A percentile compares a stretch with the other conserved stretches of the same genome.
Evolutionary conservation across 2,113 vertebrate species (phyloP).

Genomic region (Forbesichthys papilliferus): DNA sequence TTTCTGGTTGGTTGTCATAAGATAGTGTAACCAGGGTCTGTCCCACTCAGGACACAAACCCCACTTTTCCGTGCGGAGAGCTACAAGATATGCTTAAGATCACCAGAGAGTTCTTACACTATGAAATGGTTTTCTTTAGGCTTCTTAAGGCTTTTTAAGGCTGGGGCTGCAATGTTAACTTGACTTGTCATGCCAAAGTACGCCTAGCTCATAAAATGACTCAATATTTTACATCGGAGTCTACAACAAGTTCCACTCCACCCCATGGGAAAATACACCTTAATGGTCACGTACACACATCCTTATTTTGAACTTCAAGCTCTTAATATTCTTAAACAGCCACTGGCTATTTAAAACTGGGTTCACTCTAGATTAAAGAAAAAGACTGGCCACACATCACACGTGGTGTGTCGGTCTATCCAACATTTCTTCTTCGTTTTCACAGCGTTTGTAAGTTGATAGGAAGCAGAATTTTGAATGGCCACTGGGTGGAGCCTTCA

Average conservation of each 20-base stretch:
- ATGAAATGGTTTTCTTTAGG: no score
- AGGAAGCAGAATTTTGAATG: slow-evolving; percentile 42
- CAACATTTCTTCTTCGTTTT: not conserved
- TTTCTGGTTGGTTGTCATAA: no score
- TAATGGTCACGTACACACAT: not conserved
- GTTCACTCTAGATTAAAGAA: no score
- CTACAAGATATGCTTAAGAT: no score
- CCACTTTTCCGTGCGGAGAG: no score
- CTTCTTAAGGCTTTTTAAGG: no score
- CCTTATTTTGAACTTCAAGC: not conserved
- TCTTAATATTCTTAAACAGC: not conserved
- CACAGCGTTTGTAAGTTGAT: not conserved
- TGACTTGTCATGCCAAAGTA: slow-evolving; percentile 30
- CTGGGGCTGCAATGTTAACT: slow-evolving; percentile 1
- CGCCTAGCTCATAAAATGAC: slow-evolving; percentile 1
- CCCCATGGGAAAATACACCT: slow-evolving; percentile 2
- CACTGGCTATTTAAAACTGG: no score
- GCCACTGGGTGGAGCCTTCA: slow-evolving; percentile 75
- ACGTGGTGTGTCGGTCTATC: no score
- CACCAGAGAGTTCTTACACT: no score
- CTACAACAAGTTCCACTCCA: not conserved
- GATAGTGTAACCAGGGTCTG: no score
- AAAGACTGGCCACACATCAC: no score
- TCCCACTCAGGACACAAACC: no score
- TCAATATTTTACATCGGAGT: slow-evolving; percentile 12